Conservation (phyloP, 1,140 invertebrate species). For the Drosophila seguyi region DNA sequence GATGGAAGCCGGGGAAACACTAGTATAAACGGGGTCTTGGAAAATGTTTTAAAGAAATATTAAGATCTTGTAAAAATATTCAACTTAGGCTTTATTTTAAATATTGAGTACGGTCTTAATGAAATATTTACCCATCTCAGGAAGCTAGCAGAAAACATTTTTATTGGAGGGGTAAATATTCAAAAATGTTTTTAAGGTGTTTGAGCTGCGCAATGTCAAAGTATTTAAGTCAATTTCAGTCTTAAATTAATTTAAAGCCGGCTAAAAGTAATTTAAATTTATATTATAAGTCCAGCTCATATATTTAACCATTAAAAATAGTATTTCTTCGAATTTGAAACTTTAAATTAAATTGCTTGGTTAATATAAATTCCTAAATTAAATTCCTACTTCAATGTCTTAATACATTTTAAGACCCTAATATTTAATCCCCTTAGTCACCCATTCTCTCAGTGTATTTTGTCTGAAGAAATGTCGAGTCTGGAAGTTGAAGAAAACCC, state of each 20-base stretch:
- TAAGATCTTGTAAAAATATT: too few species aligned
- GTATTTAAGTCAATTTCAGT: background rate
- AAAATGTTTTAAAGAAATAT: background rate
- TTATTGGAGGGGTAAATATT: too few species aligned
- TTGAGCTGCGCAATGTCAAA: background rate
- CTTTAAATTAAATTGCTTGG: too few species aligned
- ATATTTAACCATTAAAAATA: background rate
- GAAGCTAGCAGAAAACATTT: too few species aligned
- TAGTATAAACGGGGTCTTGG: background rate
- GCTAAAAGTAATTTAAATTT: background rate
- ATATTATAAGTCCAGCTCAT: background rate
- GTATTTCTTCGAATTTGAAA: background rate
- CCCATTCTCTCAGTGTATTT: constrained; percentile 2
- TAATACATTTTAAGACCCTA: too few species aligned
- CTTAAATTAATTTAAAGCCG: background rate
- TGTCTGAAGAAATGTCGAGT: constrained; percentile 6
- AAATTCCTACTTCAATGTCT: too few species aligned
- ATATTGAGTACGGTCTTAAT: background rate
- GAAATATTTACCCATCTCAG: background rate
- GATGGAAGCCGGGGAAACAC: constrained; percentile 18
- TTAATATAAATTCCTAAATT: too few species aligned
- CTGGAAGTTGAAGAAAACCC: constrained; percentile 50
- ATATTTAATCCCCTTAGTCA: too few species aligned
- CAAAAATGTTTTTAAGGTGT: background rate
- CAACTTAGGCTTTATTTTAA: too few species aligned